phyloP scores from a whole-genome alignment of 2,113 vertebrate species.

The Ia io region DNA sequence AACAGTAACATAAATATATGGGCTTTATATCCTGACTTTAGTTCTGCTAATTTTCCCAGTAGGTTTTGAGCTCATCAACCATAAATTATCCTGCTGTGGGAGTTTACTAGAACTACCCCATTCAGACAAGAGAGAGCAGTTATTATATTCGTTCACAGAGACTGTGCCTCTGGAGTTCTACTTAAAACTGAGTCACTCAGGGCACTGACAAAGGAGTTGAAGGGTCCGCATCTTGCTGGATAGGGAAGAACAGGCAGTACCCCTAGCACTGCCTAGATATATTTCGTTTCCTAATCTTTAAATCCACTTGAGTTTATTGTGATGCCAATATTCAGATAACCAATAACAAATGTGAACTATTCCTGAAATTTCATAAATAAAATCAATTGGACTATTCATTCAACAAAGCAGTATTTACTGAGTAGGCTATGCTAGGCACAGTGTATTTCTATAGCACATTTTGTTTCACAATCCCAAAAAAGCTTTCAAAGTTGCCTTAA shows the following conservation, averaged over 20 bases:
- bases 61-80: not conserved
- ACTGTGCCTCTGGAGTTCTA: not conserved
- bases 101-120: not conserved
- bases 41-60: not conserved
- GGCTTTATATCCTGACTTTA: constrained; percentile 6
- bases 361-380: constrained; percentile 29
- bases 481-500: constrained; percentile 13
- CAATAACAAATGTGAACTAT: constrained; percentile 20
- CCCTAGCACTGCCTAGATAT: not conserved
- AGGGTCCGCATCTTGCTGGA: not conserved
- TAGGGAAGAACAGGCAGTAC: not conserved
- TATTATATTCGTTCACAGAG: not conserved
- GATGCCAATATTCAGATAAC: constrained; percentile 9
- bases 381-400: not conserved
- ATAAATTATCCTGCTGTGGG: not conserved
- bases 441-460: not conserved
- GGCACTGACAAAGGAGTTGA: not conserved
- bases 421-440: not conserved
- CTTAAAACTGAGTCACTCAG: not conserved
- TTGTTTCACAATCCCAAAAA: constrained; percentile 24
- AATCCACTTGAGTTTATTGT: not conserved
- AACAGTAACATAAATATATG: not conserved
- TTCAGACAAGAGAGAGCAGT: not conserved
- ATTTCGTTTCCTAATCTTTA: not conserved
- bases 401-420: not conserved